phyloP scores from a whole-genome alignment of 2,888 invertebrate species.

The Biston stratarius region DNA sequence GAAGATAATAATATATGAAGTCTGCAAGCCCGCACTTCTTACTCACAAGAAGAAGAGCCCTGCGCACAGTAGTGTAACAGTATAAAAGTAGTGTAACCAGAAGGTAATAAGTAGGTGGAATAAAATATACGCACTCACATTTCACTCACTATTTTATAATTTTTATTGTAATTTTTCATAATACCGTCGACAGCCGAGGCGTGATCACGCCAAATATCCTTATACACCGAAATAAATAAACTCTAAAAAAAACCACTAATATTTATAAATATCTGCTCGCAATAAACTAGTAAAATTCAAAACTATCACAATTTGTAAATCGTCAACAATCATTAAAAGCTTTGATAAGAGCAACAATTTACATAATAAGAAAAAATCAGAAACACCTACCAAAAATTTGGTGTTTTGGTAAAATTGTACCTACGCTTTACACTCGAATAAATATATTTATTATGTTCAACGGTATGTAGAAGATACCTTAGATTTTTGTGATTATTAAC shows the following conservation, averaged over 20 bases:
- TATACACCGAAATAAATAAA: conserved; percentile 46
- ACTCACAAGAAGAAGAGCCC: too few species aligned
- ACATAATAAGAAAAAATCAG: conserved; percentile 19
- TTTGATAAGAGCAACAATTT: conserved; percentile 73
- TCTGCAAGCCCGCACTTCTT: too few species aligned
- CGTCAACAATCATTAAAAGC: conserved; percentile 79
- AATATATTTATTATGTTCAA: conserved; percentile 2
- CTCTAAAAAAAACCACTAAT: conserved; percentile 34
- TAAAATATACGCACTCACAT: conserved; percentile 42
- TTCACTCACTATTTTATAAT: conserved; percentile 82
- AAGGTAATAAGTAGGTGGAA: not conserved
- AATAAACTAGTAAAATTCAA: conserved; percentile 50
- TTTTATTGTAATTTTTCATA: conserved; percentile 86
- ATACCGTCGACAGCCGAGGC: conserved; percentile 73
- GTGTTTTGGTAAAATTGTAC: conserved; percentile 18
- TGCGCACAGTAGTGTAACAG: too few species aligned
- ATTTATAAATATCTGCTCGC: conserved; percentile 47
- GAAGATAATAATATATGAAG: too few species aligned
- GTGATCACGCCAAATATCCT: conserved; percentile 65
- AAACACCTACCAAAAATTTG: conserved; percentile 14
- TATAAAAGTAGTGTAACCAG: too few species aligned
- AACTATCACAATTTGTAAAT: conserved; percentile 64
- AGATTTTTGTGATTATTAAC: too few species aligned
- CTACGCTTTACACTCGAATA: not conserved
- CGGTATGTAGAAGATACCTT: not conserved